phyloP scores from a whole-genome alignment of 1,140 invertebrate species.

The Drosophila nikananu region DNA sequence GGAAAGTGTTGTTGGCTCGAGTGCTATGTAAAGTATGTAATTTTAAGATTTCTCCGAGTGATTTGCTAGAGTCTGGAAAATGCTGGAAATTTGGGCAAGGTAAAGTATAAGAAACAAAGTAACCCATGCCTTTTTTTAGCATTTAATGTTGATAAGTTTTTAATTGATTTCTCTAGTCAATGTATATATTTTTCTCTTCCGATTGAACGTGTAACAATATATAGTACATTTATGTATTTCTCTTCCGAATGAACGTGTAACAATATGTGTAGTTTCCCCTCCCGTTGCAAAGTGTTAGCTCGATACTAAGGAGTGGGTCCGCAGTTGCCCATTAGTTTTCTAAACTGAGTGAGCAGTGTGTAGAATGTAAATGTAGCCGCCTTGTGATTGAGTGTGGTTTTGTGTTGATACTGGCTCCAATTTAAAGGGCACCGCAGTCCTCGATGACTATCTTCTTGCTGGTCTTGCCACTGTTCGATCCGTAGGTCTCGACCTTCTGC shows the following conservation, averaged over 20 bases:
- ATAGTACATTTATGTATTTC: neutral
- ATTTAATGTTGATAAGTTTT: neutral
- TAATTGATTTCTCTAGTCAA: neutral
- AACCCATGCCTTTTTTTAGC: neutral
- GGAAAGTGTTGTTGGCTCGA: constrained; percentile 9
- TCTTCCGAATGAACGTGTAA: neutral
- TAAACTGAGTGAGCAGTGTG: constrained; percentile 5
- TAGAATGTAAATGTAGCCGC: too few species aligned
- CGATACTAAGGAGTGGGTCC: neutral
- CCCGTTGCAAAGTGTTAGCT: neutral
- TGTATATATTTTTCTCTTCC: neutral
- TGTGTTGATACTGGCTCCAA: neutral
- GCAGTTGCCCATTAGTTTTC: neutral
- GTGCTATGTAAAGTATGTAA: constrained; percentile 8
- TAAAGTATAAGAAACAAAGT: too few species aligned
- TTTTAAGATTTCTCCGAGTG: constrained; percentile 3
- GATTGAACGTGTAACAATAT: neutral
- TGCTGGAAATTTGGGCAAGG: neutral
- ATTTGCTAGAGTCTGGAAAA: neutral
- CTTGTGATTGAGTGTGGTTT: neutral
- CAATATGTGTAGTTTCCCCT: too few species aligned
- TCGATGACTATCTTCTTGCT: constrained; percentile 92
- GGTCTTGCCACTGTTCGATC: constrained; percentile 94
- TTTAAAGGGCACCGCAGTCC: constrained; percentile 88
- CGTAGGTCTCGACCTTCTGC: constrained; percentile 92